These are phyloP conservation scores for Baryphthengus martii DNA, from an alignment of 2,113 vertebrate genomes.

Conservation along the genomic window DNA sequence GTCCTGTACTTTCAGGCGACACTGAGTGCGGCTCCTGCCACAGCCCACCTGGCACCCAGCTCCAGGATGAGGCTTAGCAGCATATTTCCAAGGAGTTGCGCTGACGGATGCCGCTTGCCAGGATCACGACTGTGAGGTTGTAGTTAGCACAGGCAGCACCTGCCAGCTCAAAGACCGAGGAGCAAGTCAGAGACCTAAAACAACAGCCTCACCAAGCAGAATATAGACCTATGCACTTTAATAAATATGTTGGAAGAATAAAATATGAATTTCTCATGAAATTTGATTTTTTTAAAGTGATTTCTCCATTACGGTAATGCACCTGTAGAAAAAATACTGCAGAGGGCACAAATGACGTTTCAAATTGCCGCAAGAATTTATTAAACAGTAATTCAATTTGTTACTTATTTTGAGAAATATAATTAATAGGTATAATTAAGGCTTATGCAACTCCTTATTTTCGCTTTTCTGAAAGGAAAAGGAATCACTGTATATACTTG, in stretches of 20 bases:
- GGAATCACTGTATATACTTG: background rate
- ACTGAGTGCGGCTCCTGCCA: background rate
- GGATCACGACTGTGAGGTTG: fast-evolving
- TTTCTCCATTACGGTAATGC: background rate
- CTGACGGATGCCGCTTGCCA: background rate
- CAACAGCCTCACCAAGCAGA: background rate
- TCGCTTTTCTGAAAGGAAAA: background rate
- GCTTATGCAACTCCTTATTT: background rate
- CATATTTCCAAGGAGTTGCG: background rate
- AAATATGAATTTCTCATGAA: background rate
- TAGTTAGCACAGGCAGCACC: background rate
- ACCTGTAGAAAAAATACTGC: background rate
- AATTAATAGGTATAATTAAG: background rate
- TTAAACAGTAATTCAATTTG: background rate
- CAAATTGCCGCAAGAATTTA: background rate
- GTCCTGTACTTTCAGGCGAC: too few species aligned
- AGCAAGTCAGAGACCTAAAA: background rate
- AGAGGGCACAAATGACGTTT: background rate
- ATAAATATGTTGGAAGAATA: background rate
- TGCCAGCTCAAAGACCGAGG: background rate
- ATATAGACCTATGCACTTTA: background rate
- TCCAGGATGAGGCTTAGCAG: background rate
- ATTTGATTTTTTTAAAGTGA: background rate
- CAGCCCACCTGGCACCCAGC: background rate
- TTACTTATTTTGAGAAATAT: background rate